Base-by-base conservation (phyloP, 2,113 vertebrate genomes). In the Otocyon megalotis region DNA sequence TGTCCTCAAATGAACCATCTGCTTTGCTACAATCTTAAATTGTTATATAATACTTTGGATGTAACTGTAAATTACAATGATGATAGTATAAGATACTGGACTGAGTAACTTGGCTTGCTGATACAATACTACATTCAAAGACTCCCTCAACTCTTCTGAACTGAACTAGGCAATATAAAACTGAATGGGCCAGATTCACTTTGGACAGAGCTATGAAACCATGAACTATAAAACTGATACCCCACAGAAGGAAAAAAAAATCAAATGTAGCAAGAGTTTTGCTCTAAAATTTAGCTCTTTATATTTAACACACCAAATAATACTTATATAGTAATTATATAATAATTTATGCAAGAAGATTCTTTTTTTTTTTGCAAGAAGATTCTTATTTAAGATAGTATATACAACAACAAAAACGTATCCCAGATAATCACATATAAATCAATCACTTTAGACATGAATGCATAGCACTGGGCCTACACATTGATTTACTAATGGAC, bases 81-180 rank as follows among this genome's bases (percentile, higher is more conserved):
- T 94, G n/a, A 53, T 32, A 89, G 3, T 72, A 13, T 81, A 88
- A 80, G 63, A 80, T 17, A 71, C 10, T 37, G 67, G 58, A 37
- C n/a, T 91, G 87, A 65, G 19, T 65, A 89, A 94, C 17, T 80
- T 72, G 53, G 88, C 79, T 94, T 89, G 28, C 4, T 79, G 32
- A 20, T 85, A 0, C 35, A 82, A 58, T 9, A 54, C 35, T 74
- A 8, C 30, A 81, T 74, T 86, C 79, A 43, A 96, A 94, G 26
- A 19, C 8, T 81, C 56, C 28, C 22, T 89, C n/a, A 71, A 28
- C 32, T n/a, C 30, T 37, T 90, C 74, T 87, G 28, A 89, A 81
- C 37, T 76, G n/a, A 97, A 76, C 7, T 85, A 65, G 43, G 32
- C n/a, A 96, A 81, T 56, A 77, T 62, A 94, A 89, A 92, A 85